These are phyloP conservation scores for Onthophagus taurus DNA, from an alignment of 1,140 invertebrate species.

Conservation along the genomic window DNA sequence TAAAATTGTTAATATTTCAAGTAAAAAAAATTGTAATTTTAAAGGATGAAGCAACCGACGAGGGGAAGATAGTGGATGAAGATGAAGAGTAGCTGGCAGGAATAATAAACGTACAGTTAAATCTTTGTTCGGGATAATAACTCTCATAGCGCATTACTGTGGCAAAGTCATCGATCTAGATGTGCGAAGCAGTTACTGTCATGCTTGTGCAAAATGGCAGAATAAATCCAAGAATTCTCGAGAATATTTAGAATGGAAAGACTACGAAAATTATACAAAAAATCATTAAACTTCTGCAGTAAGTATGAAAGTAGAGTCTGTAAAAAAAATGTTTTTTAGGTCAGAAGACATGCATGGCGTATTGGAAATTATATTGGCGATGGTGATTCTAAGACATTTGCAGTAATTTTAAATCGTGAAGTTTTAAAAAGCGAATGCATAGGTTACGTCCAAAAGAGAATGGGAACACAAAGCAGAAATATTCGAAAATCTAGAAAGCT, in stretches of 20 bases:
- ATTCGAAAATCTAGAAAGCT: slow-evolving; percentile 10
- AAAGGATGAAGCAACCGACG: background rate
- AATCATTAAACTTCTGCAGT: background rate
- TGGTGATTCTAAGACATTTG: slow-evolving; percentile 1
- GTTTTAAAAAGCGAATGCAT: slow-evolving; percentile 6
- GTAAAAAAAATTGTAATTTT: background rate
- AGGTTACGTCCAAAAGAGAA: slow-evolving; percentile 15
- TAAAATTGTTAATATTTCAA: background rate
- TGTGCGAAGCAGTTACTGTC: background rate
- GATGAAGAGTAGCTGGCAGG: background rate
- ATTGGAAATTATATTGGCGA: background rate
- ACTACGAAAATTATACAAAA: background rate
- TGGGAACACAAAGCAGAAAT: slow-evolving; percentile 11
- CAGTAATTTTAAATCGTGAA: background rate
- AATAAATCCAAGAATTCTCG: background rate
- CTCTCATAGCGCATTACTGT: background rate
- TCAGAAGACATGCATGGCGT: background rate
- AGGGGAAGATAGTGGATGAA: background rate
- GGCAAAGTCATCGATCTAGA: background rate
- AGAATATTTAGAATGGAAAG: background rate
- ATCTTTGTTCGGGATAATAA: background rate
- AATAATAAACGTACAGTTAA: too few species aligned
- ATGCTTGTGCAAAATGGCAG: too few species aligned
- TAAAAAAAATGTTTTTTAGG: background rate
- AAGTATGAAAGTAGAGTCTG: background rate